Percentiles rank a stretch among this genome's conserved stretches.
Evolutionary conservation across 1,140 invertebrate genomes (phyloP).

Genomic region (Carcinoscorpius rotundicauda): DNA sequence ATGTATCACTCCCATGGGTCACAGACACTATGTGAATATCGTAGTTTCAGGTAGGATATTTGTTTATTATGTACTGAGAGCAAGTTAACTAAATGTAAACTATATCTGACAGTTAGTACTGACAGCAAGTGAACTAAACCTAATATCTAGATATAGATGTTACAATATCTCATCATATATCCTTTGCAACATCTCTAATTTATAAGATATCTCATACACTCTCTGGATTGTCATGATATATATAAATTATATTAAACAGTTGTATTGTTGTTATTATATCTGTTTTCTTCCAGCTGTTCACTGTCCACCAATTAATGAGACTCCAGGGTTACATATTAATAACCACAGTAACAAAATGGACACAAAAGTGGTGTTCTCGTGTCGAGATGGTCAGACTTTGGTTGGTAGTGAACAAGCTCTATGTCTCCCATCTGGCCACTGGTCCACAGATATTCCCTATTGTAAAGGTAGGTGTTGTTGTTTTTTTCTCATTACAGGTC

Average conservation of each 20-base stretch:
- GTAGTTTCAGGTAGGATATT: constrained; percentile 49
- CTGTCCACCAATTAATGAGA: constrained; percentile 52
- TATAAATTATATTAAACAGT: too few relatives aligned
- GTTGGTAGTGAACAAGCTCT: constrained; percentile 54
- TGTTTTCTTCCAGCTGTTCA: constrained; percentile 46
- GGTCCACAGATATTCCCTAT: constrained; percentile 61
- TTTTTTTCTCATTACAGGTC: neutral
- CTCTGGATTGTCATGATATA: too few relatives aligned
- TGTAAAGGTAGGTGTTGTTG: constrained; percentile 53
- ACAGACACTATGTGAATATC: constrained; percentile 63
- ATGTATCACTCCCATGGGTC: constrained; percentile 63
- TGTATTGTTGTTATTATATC: constrained; percentile 12
- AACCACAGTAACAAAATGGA: constrained; percentile 57
- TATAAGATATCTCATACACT: too few relatives aligned
- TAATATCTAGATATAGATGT: too few relatives aligned
- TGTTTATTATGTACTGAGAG: too few relatives aligned
- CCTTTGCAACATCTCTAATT: too few relatives aligned
- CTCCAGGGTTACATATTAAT: constrained; percentile 53
- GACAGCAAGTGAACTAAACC: too few relatives aligned
- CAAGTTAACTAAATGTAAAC: too few relatives aligned
- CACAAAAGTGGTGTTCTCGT: constrained; percentile 56
- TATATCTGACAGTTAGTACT: too few relatives aligned
- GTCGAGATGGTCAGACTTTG: constrained; percentile 65
- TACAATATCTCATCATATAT: too few relatives aligned
- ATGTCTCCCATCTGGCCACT: constrained; percentile 68